Percentiles rank a stretch among this genome's conserved stretches.
Conservation (phyloP, 2,797 vertebrate genomes). For the Pempheris klunzingeri region DNA sequence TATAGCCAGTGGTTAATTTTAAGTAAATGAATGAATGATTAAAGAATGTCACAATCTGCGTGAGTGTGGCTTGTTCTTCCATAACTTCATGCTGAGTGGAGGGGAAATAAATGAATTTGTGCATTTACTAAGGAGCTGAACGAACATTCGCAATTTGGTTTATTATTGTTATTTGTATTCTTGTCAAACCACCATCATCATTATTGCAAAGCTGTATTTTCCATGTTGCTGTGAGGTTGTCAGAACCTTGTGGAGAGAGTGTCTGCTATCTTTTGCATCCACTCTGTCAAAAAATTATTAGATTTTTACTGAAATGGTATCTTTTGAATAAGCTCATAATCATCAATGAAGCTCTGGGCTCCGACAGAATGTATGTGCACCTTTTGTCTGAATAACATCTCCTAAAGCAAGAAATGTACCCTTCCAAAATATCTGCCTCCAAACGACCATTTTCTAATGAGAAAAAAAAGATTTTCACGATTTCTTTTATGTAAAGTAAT, state of each 20-base stretch:
- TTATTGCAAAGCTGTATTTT: neutral
- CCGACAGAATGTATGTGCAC: neutral
- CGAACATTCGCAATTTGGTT: no score
- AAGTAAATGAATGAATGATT: neutral
- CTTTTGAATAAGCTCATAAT: neutral
- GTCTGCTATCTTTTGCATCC: neutral
- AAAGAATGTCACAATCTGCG: neutral
- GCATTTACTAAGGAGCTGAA: no score
- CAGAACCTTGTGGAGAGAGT: neutral
- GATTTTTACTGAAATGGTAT: neutral
- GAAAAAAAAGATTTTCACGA: neutral
- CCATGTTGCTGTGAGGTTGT: neutral
- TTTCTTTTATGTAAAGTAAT: neutral
- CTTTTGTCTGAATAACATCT: neutral
- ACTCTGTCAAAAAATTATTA: neutral
- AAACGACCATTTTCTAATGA: neutral
- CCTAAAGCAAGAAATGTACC: neutral
- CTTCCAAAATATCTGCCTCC: neutral
- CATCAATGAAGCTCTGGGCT: neutral
- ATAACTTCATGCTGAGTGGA: neutral
- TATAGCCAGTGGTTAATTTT: neutral
- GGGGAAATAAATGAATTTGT: no score
- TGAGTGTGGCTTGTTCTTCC: neutral
- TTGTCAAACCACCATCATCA: neutral
- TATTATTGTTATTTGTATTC: no score